These are phyloP conservation scores for Limosa lapponica DNA, from an alignment of 2,797 vertebrate genomes.

Conservation along the genomic window DNA sequence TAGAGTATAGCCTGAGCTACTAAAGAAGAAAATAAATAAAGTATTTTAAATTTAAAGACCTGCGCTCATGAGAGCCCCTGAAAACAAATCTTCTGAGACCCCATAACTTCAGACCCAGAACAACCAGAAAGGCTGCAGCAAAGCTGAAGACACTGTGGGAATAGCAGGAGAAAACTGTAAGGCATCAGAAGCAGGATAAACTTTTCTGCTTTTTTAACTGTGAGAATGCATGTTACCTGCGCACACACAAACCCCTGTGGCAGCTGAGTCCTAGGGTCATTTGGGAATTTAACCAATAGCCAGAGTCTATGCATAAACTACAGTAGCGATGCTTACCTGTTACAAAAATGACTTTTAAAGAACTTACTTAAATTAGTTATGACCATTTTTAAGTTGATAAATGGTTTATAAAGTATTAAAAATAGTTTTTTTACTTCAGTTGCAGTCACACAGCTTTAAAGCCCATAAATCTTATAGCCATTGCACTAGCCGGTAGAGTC, in stretches of 20 bases:
- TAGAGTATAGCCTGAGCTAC: background rate
- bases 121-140: background rate
- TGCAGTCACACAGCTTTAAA: background rate
- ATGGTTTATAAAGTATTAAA: background rate
- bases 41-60: background rate
- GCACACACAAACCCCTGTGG: fast-evolving
- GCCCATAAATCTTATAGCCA: background rate
- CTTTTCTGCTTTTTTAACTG: background rate
- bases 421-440: background rate
- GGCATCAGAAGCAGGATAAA: background rate
- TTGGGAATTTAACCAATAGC: background rate
- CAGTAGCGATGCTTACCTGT: background rate
- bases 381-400: background rate
- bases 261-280: background rate
- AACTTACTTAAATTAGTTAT: background rate
- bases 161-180: background rate
- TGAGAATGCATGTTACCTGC: background rate
- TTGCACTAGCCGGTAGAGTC: background rate
- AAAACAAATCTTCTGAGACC: background rate
- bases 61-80: background rate
- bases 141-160: background rate
- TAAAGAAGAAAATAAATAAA: background rate
- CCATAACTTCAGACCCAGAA: background rate
- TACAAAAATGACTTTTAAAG: background rate
- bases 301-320: background rate